Base-by-base conservation (phyloP, 2,888 invertebrate species). In the Trichogramma dendrolimi region DNA sequence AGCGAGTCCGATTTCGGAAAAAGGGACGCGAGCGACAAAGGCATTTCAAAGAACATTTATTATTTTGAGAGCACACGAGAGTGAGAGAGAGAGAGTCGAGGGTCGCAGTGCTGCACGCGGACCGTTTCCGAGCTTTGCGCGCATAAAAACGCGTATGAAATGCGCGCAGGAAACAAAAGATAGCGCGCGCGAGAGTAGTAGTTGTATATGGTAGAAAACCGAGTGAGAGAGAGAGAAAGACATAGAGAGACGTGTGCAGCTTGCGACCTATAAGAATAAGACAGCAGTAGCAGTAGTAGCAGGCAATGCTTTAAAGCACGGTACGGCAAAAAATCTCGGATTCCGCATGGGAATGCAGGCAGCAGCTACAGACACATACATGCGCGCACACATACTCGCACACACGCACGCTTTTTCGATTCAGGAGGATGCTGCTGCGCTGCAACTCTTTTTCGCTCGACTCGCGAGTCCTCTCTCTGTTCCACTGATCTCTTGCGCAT, bases 281-380 rank as follows among this genome's bases (percentile, higher is more conserved):
- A 11, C 48, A n/a, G 14, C 6, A 14, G 1, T 27, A 7, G 38
- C 14, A 49, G 49, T 14, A 10, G 40, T 40, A 62, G 49, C 58
- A 39, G 51, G 50, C 38, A 46, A 40, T 53, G 52, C 57, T 52
- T 53, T 58, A 62, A 53, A 58, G 62, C 43, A 61, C 55, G 60
- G 63, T 64, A 63, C 68, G 64, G 27, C 27, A 27, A 27, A 27
- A 27, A 60, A 65, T 65, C 65, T 64, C 67, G 54, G 60, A 65
- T 65, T 65, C 57, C 64, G 52, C 62, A 65, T 60, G 67, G 66
- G 62, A 67, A 63, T 59, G 55, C 62, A 62, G 58, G 64, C 55
- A 46, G 8, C 38, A 46, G 46, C 6, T 14, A 11, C 14, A 6
- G 47, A 11, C 11, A n/a, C 11, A 55, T 59, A 54, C 55, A 59